phyloP scores from a whole-genome alignment of 2,888 invertebrate genomes.

The Gibbula magus region DNA sequence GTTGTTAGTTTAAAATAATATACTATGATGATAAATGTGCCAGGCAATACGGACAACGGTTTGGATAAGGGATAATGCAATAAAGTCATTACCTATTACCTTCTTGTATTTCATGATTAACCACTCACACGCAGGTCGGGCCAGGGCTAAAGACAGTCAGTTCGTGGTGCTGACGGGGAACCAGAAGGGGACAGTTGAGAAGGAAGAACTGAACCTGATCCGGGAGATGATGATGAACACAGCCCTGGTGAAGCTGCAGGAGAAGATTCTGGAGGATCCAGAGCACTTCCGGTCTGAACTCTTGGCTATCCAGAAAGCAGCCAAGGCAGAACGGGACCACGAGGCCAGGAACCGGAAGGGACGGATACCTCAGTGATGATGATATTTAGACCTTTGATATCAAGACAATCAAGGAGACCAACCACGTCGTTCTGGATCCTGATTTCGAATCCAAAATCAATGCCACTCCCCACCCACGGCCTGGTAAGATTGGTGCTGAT shows the following conservation, averaged over 20 bases:
- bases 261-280: constrained; percentile 36
- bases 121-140: constrained; percentile 64
- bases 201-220: constrained; percentile 68
- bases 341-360: constrained; percentile 32
- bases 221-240: constrained; percentile 70
- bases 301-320: constrained; percentile 48
- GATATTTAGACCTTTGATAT: constrained; percentile 60
- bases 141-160: constrained; percentile 64
- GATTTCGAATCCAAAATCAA: constrained; percentile 43
- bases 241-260: constrained; percentile 56
- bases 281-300: constrained; percentile 40
- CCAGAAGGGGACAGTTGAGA: constrained; percentile 60
- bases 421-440: constrained; percentile 60
- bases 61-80: no score
- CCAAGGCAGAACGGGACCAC: constrained; percentile 50
- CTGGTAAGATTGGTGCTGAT: constrained; percentile 38
- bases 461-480: constrained; percentile 32
- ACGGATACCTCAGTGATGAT: constrained; percentile 35
- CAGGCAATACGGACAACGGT: no score
- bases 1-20: no score
- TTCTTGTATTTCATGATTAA: neutral
- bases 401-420: constrained; percentile 55
- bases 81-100: constrained; percentile 60
- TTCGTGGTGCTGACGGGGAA: constrained; percentile 63
- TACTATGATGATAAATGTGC: no score